phyloP scores from a whole-genome alignment of 2,113 vertebrate species.

The Mormyrus iriodes region DNA sequence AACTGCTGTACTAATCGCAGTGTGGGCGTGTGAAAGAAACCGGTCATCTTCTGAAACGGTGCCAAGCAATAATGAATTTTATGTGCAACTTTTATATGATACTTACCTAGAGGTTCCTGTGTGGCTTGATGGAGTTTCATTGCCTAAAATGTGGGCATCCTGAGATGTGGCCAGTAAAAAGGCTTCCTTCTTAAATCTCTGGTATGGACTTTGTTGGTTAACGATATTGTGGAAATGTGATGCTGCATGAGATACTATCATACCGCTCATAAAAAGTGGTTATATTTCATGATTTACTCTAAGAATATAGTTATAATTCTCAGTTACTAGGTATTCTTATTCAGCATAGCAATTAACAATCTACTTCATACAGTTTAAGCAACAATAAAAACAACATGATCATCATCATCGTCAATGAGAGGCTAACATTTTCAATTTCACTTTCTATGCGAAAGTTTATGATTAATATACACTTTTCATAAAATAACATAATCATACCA shows the following conservation, averaged over 20 bases:
- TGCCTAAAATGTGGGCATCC: background rate
- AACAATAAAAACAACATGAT: background rate
- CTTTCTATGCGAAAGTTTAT: background rate
- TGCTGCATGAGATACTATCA: background rate
- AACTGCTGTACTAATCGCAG: conserved; percentile 27
- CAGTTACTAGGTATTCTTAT: background rate
- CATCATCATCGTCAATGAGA: background rate
- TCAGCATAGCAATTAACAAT: background rate
- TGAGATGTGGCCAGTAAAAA: background rate
- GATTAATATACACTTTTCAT: background rate
- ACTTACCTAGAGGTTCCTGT: background rate
- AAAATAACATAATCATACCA: background rate
- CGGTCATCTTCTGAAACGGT: conserved; percentile 20
- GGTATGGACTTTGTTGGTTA: background rate
- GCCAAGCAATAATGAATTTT: conserved; percentile 19
- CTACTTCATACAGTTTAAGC: background rate
- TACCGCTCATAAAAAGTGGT: background rate
- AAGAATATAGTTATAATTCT: background rate
- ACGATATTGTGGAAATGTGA: background rate
- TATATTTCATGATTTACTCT: background rate
- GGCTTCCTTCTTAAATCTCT: background rate
- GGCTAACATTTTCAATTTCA: background rate
- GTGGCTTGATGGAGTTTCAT: background rate
- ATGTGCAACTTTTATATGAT: background rate
- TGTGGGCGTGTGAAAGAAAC: conserved; percentile 26